phyloP scores from a whole-genome alignment of 2,888 invertebrate genomes.

The Netelia inedita region DNA sequence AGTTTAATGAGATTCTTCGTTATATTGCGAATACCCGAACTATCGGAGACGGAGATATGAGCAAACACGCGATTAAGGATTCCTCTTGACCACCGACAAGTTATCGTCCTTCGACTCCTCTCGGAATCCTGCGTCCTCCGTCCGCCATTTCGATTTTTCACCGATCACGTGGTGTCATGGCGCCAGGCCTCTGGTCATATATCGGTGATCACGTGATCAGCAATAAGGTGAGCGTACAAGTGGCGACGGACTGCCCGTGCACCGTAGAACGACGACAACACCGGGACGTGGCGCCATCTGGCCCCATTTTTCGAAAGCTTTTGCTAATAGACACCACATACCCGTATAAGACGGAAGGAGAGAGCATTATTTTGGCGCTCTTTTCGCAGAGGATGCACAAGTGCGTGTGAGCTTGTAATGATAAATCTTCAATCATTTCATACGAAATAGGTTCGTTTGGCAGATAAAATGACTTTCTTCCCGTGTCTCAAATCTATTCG shows the following conservation, averaged over 20 bases:
- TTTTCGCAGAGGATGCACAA: not conserved
- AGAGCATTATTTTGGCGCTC: not conserved
- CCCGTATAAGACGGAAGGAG: not conserved
- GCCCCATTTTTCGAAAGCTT: not conserved
- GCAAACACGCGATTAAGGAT: not conserved
- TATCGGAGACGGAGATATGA: constrained; percentile 7
- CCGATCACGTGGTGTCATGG: constrained; percentile 78
- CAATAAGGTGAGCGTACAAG: constrained; percentile 1
- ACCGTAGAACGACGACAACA: not conserved
- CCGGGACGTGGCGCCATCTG: constrained; percentile 30
- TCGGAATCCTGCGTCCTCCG: constrained; percentile 83
- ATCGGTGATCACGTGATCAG: constrained; percentile 71
- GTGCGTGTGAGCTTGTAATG: too few species aligned
- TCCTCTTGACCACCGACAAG: constrained; percentile 67
- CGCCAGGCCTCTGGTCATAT: constrained; percentile 66
- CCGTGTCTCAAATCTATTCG: too few species aligned
- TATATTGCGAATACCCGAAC: not conserved
- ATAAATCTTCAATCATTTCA: too few species aligned
- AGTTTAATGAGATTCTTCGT: constrained; percentile 15
- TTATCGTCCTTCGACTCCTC: constrained; percentile 82
- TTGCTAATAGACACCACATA: not conserved
- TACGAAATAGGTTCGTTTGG: too few species aligned
- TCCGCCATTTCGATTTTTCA: constrained; percentile 83
- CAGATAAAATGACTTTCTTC: too few species aligned
- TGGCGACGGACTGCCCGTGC: constrained; percentile 4